Evolutionary conservation across 1,140 invertebrate genomes (phyloP).

Genomic region (Homalodisca vitripennis): DNA sequence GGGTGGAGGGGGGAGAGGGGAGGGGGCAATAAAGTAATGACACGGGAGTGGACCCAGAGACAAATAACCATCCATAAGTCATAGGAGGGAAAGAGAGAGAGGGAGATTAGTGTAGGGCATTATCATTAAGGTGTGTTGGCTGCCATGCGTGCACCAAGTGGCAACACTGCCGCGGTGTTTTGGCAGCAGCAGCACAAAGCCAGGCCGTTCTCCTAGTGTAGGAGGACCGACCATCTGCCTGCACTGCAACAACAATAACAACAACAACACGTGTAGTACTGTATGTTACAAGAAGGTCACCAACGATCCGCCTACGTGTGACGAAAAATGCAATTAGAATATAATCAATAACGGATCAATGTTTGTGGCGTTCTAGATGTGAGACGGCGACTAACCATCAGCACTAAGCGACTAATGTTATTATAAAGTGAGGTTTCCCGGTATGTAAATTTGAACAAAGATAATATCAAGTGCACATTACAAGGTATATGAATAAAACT

Average conservation of each 20-base stretch:
- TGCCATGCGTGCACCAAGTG: conserved; percentile 20
- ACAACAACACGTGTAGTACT: neutral
- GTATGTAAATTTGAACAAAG: too few relatives aligned
- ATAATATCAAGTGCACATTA: too few relatives aligned
- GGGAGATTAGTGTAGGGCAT: conserved; percentile 29
- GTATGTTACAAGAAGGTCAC: neutral
- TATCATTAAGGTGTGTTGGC: conserved; percentile 30
- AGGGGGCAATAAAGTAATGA: conserved; percentile 28
- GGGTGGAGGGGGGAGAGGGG: neutral
- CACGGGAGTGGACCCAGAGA: conserved; percentile 15
- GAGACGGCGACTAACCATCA: too few relatives aligned
- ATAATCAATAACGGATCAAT: too few relatives aligned
- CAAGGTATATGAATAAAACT: too few relatives aligned
- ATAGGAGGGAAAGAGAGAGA: conserved; percentile 25
- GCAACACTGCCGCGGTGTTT: conserved; percentile 23
- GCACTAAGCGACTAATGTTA: too few relatives aligned
- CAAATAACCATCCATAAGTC: conserved; percentile 26
- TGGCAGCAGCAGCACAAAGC: conserved; percentile 17
- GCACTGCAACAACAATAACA: neutral
- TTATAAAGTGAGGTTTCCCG: too few relatives aligned
- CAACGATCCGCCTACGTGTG: too few relatives aligned
- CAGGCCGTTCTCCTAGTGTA: neutral
- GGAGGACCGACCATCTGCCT: neutral
- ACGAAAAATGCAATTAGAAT: too few relatives aligned
- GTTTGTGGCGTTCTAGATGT: too few relatives aligned